Evolutionary conservation across 2,888 invertebrate genomes (phyloP).

Genomic region (Drosophila putrida): DNA sequence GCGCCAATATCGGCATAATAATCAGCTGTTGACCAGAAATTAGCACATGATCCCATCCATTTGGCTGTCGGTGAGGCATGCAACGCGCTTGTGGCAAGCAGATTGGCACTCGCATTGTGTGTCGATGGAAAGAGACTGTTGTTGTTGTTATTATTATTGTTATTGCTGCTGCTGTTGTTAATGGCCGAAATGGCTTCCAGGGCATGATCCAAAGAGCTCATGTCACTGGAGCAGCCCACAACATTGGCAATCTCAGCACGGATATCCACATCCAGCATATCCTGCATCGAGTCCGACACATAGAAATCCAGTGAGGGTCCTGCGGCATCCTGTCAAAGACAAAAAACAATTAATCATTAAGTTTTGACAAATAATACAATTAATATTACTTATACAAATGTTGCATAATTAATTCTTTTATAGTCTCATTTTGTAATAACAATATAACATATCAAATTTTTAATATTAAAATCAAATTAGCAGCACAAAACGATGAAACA

Average conservation of each 20-base stretch:
- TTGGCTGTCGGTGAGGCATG: slow-evolving; percentile 74
- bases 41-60: slow-evolving; percentile 74
- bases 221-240: slow-evolving; percentile 90
- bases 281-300: slow-evolving; percentile 92
- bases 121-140: slow-evolving; percentile 22
- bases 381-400: too few relatives aligned
- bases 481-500: too few relatives aligned
- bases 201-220: slow-evolving; percentile 86
- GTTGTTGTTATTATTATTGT: slow-evolving; percentile 30
- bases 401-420: too few relatives aligned
- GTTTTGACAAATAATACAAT: too few relatives aligned
- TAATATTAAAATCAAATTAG: too few relatives aligned
- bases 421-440: too few relatives aligned
- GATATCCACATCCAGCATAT: slow-evolving; percentile 96
- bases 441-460: too few relatives aligned
- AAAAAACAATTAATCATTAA: neutral
- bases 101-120: slow-evolving; percentile 59
- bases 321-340: slow-evolving; percentile 86
- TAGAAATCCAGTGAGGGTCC: slow-evolving; percentile 88
- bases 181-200: slow-evolving; percentile 82
- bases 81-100: slow-evolving; percentile 66
- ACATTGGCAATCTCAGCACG: slow-evolving; percentile 94
- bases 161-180: slow-evolving; percentile 63
- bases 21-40: slow-evolving; percentile 86
- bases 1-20: slow-evolving; percentile 91